A percentile compares a stretch with the other conserved stretches of the same genome.
Evolutionary conservation across 2,888 invertebrate species (phyloP).

Genomic region (Chrysolina americana): DNA sequence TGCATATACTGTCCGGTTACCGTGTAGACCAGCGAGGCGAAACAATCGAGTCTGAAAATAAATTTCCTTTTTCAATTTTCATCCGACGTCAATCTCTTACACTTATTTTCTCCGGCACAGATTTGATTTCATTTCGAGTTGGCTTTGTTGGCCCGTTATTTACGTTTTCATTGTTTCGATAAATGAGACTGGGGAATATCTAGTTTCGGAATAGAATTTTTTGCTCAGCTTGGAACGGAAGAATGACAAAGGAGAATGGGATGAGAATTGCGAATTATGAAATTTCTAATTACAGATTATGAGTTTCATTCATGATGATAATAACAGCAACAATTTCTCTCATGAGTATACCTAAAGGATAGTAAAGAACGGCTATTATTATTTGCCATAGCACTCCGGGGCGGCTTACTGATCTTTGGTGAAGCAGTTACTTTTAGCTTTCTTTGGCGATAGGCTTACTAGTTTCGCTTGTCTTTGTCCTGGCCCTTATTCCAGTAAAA

Average conservation of each 20-base stretch:
- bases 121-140: slow-evolving; percentile 69
- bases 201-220: slow-evolving; percentile 50
- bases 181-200: slow-evolving; percentile 67
- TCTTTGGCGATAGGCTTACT: too few species aligned
- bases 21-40: slow-evolving; percentile 65
- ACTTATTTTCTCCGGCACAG: slow-evolving; percentile 70
- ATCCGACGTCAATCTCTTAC: slow-evolving; percentile 69
- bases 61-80: slow-evolving; percentile 73
- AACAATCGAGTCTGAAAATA: slow-evolving; percentile 71
- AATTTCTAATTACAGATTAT: not conserved
- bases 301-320: too few species aligned
- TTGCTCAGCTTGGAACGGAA: slow-evolving; percentile 28
- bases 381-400: too few species aligned
- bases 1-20: slow-evolving; percentile 60
- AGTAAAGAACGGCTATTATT: too few species aligned
- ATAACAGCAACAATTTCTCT: too few species aligned
- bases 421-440: too few species aligned
- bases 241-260: not conserved
- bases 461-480: too few species aligned
- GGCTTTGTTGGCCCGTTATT: slow-evolving; percentile 65
- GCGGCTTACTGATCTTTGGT: too few species aligned
- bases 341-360: too few species aligned
- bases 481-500: too few species aligned
- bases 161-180: slow-evolving; percentile 68
- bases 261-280: not conserved